Evolutionary conservation across 2,113 vertebrate species (phyloP).

Genomic region (Zosterops lateralis): DNA sequence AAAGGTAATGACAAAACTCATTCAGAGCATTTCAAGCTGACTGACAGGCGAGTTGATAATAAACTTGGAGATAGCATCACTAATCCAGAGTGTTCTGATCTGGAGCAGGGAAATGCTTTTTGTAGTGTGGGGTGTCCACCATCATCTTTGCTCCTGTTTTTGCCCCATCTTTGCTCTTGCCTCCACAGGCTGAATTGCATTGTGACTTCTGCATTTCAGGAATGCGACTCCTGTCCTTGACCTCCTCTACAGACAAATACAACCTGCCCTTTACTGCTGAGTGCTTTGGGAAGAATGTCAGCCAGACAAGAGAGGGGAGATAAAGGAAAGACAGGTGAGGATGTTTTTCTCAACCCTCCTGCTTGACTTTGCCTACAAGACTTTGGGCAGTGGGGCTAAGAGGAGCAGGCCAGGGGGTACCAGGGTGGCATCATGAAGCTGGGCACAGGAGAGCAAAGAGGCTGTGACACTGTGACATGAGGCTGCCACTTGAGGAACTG

Average conservation of each 20-base stretch:
- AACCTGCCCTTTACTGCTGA: neutral
- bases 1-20: neutral
- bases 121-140: neutral
- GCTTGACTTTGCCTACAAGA: neutral
- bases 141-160: neutral
- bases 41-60: neutral
- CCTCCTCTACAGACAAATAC: neutral
- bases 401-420: neutral
- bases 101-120: neutral
- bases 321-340: neutral
- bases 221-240: conserved; percentile 1
- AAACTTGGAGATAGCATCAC: neutral
- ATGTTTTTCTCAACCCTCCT: neutral
- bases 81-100: neutral
- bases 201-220: neutral
- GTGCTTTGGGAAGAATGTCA: neutral
- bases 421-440: neutral
- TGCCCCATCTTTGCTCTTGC: neutral
- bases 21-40: neutral
- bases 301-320: neutral
- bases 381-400: neutral
- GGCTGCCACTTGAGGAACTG: rapidly evolving
- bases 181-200: neutral
- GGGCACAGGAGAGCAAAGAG: neutral
- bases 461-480: neutral